Base-by-base conservation (phyloP, 2,888 invertebrate genomes). In the Lutraria lutraria region DNA sequence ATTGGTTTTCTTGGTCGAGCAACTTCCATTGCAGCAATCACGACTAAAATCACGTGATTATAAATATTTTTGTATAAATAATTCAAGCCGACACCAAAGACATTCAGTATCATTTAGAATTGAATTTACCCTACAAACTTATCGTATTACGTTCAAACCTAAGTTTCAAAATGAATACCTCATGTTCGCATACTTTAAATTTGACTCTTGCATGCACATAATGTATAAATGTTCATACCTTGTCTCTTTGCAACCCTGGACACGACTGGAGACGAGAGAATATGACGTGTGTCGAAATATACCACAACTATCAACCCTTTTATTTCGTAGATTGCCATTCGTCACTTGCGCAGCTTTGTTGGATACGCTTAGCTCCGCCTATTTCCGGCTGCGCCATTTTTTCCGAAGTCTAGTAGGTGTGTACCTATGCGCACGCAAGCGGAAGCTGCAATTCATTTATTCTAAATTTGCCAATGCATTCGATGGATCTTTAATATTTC, bases 241-340 rank as follows among this genome's bases (percentile, higher is more conserved):
- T 60, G 79, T 80, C 79, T 88, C 82, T 83, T n/a, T 80, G 52
- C 56, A 72, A 54, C 72, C 52, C 83, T 79, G 87, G 87, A 80
- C 87, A 88, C 87, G 83, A 88, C 87, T 63, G 87, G 80, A 56
- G 80, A 88, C 83, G 34, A 43, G 56, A 53, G 53, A 25, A 76
- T 34, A 83, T 52, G 81, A 72, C 25, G 13, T 83, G 83, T 88
- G 87, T 80, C 87, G 87, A 60, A 15, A 60, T 60, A 60, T 83
- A 80, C 43, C 25, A n/a, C 43, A 60, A 31, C 21, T 10, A 34
- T 25, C 19, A 29, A 25, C 52, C 83, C 80, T 82, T 82, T 88
- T 85, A 85, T 85, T 79, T 6, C 72, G 60, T 43, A 8, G 0
- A n/a, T 19, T 6, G 16, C 4, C 72, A 34, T 29, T 82, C 82